Evolutionary conservation across 2,888 invertebrate species (phyloP).

Genomic region (Sminthurinus aureus): DNA sequence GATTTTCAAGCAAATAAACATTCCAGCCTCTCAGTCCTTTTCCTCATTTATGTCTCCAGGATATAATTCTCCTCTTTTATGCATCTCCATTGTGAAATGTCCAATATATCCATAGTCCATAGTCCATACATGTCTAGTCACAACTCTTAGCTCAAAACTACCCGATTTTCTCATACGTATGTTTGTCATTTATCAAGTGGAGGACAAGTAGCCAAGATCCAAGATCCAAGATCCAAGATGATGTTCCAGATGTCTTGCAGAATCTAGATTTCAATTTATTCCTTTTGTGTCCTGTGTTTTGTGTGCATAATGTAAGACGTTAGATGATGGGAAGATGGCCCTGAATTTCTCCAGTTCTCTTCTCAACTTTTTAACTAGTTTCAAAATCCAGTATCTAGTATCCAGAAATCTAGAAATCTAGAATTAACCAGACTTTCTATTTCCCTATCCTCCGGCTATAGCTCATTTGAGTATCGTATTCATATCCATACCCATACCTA

Average conservation of each 20-base stretch:
- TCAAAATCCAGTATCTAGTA: no score
- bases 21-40: background rate
- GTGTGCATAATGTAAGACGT: background rate
- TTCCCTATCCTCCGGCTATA: background rate
- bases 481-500: background rate
- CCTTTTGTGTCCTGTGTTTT: background rate
- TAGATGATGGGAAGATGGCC: background rate
- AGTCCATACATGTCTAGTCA: no score
- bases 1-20: conserved; percentile 14
- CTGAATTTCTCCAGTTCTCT: no score
- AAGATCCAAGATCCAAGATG: no score
- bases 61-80: background rate
- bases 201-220: background rate
- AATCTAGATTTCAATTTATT: conserved; percentile 7
- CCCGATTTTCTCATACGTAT: no score
- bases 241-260: no score
- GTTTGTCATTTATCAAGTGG: background rate
- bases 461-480: background rate
- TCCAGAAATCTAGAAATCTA: no score
- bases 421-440: background rate
- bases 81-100: no score
- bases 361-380: no score
- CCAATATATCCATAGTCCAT: no score
- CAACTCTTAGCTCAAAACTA: no score
- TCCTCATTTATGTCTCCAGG: background rate